Evolutionary conservation across 2,113 vertebrate species (phyloP), one percentile per base, ranked within the genome.

Genomic region (Catharus fuscescens): DNA sequence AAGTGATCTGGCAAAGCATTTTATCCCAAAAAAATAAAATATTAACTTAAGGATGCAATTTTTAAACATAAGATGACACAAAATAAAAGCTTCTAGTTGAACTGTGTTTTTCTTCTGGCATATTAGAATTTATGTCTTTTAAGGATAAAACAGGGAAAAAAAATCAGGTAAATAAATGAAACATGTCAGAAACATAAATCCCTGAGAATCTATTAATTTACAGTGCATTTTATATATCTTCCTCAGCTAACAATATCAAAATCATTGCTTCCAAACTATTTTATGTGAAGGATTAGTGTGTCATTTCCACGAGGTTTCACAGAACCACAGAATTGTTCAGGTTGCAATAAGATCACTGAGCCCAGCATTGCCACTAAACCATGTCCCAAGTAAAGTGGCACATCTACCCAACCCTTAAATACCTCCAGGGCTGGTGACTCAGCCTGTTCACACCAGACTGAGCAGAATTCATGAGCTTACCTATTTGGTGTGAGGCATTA

Each of bases 301-400:
- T 13, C 8, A 56, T 38, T 81, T 82, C 18, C n/a, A 70, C 54
- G 23, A 93, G 23, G 54, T 60, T 88, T 80, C 69, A 74, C 23
- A 81, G 38, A 59, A 18, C 23, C 36, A 47, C 9, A 47, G 38
- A 60, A 54, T 16, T 0, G 0, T 62, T 32, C 3, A 1, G 14
- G 34, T 8, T 76, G 34, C 34, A 42, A 0, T 34, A 21, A 32
- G 29, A 54, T 14, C 29, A 21, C 18, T 14, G 7, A 69, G 47
- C 31, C 47, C 40, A 69, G 48, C 62, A 42, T 9, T 21, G 40
- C 2, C 47, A 34, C 29, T 21, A 69, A 60, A 42, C 24, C 29
- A 18, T 7, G 5, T 42, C 47, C 78, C 25, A 40, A 1, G 5
- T 5, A 21, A 61, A 47, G n/a, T 18, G 61, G 54, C 70, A 67